Evolutionary conservation across 1,140 invertebrate species (phyloP).

Genomic region (Hycleus phaleratus): DNA sequence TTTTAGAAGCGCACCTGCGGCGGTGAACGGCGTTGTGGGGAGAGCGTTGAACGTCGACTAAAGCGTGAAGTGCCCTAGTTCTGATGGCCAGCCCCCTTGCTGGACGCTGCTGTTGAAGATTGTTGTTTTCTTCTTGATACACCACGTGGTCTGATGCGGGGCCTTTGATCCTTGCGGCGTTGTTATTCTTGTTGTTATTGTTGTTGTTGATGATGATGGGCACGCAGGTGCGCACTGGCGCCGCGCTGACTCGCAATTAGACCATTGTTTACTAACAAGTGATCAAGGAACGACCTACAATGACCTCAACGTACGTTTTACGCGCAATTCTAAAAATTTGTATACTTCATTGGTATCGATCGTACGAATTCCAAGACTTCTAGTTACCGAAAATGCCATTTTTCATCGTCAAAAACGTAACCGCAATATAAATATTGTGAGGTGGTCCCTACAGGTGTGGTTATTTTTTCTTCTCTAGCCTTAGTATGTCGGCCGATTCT

Average conservation of each 20-base stretch:
- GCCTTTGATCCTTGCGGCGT: constrained; percentile 5
- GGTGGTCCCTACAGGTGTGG: neutral
- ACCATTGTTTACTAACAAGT: constrained; percentile 14
- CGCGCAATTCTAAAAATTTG: too few relatives aligned
- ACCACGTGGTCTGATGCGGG: constrained; percentile 21
- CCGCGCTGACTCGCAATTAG: constrained; percentile 13
- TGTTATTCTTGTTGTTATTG: neutral
- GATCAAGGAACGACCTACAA: constrained; percentile 4
- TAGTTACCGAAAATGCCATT: neutral
- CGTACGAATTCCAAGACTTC: too few relatives aligned
- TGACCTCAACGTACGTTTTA: constrained; percentile 1
- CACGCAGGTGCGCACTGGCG: constrained; percentile 1
- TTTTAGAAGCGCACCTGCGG: constrained; percentile 1
- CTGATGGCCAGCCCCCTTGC: constrained; percentile 13
- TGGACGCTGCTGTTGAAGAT: constrained; percentile 2
- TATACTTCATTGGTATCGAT: too few relatives aligned
- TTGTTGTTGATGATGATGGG: neutral
- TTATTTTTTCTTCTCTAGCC: too few relatives aligned
- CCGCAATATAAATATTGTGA: constrained; percentile 13
- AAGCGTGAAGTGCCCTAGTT: constrained; percentile 32
- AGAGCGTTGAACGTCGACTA: neutral
- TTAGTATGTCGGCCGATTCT: neutral
- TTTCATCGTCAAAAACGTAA: constrained; percentile 2
- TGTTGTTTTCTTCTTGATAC: neutral
- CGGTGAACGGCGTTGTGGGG: constrained; percentile 8